Evolutionary conservation across 2,113 vertebrate species (phyloP).

Genomic region (Chaenogobius annularis): DNA sequence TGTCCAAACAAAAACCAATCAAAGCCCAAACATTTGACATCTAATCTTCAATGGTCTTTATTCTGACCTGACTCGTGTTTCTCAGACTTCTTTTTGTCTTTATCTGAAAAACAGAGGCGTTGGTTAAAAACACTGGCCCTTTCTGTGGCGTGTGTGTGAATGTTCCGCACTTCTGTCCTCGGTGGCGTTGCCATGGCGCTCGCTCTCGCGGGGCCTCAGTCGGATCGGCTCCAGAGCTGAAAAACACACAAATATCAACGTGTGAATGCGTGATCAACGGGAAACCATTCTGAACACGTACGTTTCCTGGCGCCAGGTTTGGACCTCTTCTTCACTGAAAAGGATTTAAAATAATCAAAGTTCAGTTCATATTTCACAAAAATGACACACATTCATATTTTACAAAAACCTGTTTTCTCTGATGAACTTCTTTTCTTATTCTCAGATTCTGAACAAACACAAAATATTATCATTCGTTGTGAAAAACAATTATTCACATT

Average conservation of each 20-base stretch:
- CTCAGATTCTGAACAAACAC: background rate
- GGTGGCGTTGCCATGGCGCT: conserved; percentile 43
- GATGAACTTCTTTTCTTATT: background rate
- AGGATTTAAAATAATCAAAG: background rate
- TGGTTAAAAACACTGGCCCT: no score
- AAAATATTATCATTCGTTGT: no score
- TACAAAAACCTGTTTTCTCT: conserved; percentile 35
- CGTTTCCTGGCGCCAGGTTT: conserved; percentile 41
- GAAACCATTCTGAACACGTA: conserved; percentile 12
- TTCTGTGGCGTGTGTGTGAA: no score
- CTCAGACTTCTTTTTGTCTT: background rate
- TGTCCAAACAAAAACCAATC: background rate
- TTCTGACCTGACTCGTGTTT: background rate
- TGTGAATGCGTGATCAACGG: background rate
- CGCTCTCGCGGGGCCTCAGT: conserved; percentile 17
- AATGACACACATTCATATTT: background rate
- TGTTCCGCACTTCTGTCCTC: no score
- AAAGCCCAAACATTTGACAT: no score
- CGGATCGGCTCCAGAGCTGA: conserved; percentile 25
- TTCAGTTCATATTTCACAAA: no score
- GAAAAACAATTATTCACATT: background rate
- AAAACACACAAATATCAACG: background rate
- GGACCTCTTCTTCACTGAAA: conserved; percentile 36
- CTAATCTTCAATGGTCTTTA: no score
- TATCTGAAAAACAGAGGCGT: background rate